Evolutionary conservation across 2,888 invertebrate genomes (phyloP), one percentile per base, ranked within the genome.

Genomic region (Emmelina monodactyla): DNA sequence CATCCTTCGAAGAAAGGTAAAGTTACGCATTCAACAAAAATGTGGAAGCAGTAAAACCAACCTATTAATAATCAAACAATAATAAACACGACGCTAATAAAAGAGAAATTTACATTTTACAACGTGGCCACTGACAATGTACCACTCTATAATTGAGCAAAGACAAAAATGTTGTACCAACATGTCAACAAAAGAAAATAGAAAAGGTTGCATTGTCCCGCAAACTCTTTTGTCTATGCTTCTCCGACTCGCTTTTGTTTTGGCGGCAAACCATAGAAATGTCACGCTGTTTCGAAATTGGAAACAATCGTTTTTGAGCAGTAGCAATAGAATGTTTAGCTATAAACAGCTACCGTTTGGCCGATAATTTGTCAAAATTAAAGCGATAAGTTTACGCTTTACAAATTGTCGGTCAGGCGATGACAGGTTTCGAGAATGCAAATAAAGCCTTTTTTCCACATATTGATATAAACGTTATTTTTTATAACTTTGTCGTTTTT

Each of bases 101-200:
- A 71, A 72, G 68, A 72, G 70, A 75, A 75, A 72, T 65, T 67
- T 49, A 40, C 34, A 40, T 50, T 50, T 51, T 47, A 57, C 47
- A 44, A 45, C 48, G 54, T 51, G 57, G 61, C 60, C 60, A 67
- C 65, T 67, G 64, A 57, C 51, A 47, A 47, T 53, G 14, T 14
- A 12, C 29, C 65, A 70, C 62, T 64, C 73, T 51, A 61, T 73
- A 76, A 78, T 76, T 75, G 76, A 72, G 72, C 75, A 75, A 75
- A 71, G 60, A 68, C 68, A 71, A 68, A 52, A 50, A 47, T 38
- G 42, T 57, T 63, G 67, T 64, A 61, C 55, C 63, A 64, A 69
- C 60, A 64, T 44, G 40, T 37, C 46, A 50, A 59, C 51, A 55
- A 60, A 47, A 45, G 49, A 50, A 47, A 58, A 58, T 55, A 52